phyloP scores from a whole-genome alignment of 2,797 vertebrate genomes.

The Myripristis murdjan region DNA sequence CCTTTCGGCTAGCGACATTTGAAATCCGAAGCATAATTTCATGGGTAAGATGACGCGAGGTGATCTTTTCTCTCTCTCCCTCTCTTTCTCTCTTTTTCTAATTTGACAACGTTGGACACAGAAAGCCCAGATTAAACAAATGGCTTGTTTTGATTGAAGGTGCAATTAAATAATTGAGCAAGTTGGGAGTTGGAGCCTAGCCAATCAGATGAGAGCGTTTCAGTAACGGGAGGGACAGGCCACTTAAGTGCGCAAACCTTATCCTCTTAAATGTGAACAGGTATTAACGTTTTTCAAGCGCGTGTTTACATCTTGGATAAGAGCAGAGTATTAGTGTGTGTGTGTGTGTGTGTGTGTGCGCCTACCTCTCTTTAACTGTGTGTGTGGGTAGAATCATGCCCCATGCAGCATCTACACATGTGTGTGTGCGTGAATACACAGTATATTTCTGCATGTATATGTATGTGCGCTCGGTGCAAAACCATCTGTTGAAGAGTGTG shows the following conservation, averaged over 20 bases:
- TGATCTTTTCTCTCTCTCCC: conserved; percentile 49
- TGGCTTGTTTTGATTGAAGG: conserved; percentile 76
- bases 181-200: conserved; percentile 55
- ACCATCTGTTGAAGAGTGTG: no score
- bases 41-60: conserved; percentile 76
- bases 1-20: conserved; percentile 58
- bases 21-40: conserved; percentile 80
- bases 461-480: not conserved
- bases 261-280: conserved; percentile 66
- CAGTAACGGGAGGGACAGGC: conserved; percentile 41
- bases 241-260: conserved; percentile 53
- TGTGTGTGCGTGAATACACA: not conserved
- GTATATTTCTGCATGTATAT: not conserved
- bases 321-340: conserved; percentile 2
- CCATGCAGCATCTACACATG: not conserved
- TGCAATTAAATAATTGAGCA: conserved; percentile 76
- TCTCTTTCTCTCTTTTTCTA: conserved; percentile 27
- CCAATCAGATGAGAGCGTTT: conserved; percentile 55
- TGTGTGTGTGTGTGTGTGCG: no score
- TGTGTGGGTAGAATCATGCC: not conserved
- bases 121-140: conserved; percentile 75
- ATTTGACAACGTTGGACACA: conserved; percentile 59
- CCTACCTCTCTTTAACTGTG: conserved; percentile 2
- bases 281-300: conserved; percentile 54
- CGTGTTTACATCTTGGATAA: conserved; percentile 23